Base-by-base conservation (phyloP, 2,888 invertebrate genomes). In the Agapostemon virescens region DNA sequence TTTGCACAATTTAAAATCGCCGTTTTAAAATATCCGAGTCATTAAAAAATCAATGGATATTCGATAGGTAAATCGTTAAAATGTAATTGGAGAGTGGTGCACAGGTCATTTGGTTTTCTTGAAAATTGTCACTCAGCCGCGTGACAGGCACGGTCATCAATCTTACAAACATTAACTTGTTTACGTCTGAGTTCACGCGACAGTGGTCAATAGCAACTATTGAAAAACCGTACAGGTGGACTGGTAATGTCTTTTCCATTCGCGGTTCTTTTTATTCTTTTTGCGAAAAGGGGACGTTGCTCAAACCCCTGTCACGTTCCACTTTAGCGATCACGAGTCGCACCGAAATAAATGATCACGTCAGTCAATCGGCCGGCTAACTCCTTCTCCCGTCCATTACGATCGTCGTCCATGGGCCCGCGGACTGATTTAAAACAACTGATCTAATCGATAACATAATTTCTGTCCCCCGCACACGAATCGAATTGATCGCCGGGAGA, bases 321-420 rank as follows among this genome's bases (percentile, higher is more conserved):
- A 85, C 84, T 84, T 78, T 79, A 70, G 69, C 69, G 74, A 78
- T 74, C 72, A 64, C 66, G 69, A 74, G 69, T 77, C 77, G 71
- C 69, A 71, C 45, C 69, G 74, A 81, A 77, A 83, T 77, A 85
- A 85, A 85, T 77, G 80, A 82, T 80, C 78, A 36, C 69, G 63
- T n/a, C 71, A n/a, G 70, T 52, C 83, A 52, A 74, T 66, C 66
- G 58, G 33, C 49, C 49, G 42, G 26, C 58, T 73, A 74, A 15
- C 78, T 74, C 79, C 74, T 70, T 42, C 64, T 61, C 42, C n/a
- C 64, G 55, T 67, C 74, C 58, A 82, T 82, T 73, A 74, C 69
- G 69, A 55, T 38, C 61, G 63, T 13, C 69, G 67, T 42, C 33
- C 5, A 5, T 3, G 36, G 1, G 13, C 45, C 45, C 63, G 64